Percentiles rank a stretch among this genome's conserved stretches.
Evolutionary conservation across 2,797 vertebrate species (phyloP).

Genomic region (Lithobates sylvaticus): DNA sequence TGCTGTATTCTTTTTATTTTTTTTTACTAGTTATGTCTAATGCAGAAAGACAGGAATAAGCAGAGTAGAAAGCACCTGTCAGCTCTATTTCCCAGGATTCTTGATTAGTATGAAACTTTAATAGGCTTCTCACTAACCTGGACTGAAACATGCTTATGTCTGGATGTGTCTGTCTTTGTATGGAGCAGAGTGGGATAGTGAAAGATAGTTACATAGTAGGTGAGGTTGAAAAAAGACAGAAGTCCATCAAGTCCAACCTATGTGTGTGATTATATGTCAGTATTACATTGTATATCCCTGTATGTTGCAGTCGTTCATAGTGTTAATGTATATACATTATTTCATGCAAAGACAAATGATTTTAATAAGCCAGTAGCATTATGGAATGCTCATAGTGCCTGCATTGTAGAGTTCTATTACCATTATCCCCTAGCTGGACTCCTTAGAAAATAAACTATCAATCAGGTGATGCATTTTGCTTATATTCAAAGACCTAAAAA

Average conservation of each 20-base stretch:
- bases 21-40: constrained; percentile 84
- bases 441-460: constrained; percentile 77
- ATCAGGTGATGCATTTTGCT: constrained; percentile 80
- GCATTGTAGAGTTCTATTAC: constrained; percentile 80
- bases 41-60: constrained; percentile 95
- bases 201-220: constrained; percentile 51
- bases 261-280: too few relatives aligned
- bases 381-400: constrained; percentile 81
- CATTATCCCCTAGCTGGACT: constrained; percentile 79
- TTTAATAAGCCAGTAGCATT: constrained; percentile 81
- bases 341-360: constrained; percentile 83
- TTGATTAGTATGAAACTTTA: constrained; percentile 99
- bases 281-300: too few relatives aligned
- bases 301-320: background rate
- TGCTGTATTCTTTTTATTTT: constrained; percentile 65
- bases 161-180: constrained; percentile 78
- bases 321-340: constrained; percentile 80
- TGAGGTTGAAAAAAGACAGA: too few relatives aligned
- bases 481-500: constrained; percentile 79
- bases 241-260: too few relatives aligned
- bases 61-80: constrained; percentile 99
- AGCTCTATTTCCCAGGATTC: constrained; percentile 89
- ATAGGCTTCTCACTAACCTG: constrained; percentile 91
- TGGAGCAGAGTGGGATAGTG: constrained; percentile 73
- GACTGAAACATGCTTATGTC: constrained; percentile 83